A percentile compares a stretch with the other conserved stretches of the same genome.
Evolutionary conservation across 1,140 invertebrate genomes (phyloP).

Genomic region (Papilio polyxenes): DNA sequence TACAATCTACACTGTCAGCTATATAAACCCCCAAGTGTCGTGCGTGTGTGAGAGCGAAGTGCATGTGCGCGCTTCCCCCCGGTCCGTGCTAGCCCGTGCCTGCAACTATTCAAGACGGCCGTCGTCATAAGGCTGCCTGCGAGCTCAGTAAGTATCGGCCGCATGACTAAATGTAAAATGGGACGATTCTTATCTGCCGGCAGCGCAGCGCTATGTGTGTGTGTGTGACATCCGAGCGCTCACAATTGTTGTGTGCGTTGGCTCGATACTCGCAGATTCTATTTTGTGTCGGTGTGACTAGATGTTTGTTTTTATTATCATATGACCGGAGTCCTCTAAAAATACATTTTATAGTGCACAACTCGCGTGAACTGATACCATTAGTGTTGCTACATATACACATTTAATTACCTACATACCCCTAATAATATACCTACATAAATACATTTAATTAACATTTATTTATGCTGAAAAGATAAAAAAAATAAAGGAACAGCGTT

Average conservation of each 20-base stretch:
- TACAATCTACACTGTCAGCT: conserved; percentile 46
- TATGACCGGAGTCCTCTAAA: conserved; percentile 71
- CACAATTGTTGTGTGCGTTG: conserved; percentile 65
- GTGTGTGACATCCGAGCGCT: conserved; percentile 71
- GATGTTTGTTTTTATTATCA: conserved; percentile 81
- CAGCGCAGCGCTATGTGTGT: conserved; percentile 58
- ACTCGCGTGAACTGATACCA: conserved; percentile 42
- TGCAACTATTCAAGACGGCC: conserved; percentile 73
- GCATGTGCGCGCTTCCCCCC: conserved; percentile 62
- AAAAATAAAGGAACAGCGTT: neutral
- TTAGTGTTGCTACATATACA: neutral
- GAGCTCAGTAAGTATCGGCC: conserved; percentile 76
- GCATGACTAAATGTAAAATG: conserved; percentile 77
- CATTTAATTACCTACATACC: no score
- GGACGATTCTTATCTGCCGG: conserved; percentile 78
- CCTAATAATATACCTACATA: no score
- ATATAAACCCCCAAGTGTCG: conserved; percentile 44
- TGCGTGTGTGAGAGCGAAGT: conserved; percentile 59
- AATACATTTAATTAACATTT: neutral
- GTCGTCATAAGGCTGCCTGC: conserved; percentile 78
- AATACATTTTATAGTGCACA: conserved; percentile 43
- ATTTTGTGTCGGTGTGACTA: conserved; percentile 75
- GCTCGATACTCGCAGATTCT: conserved; percentile 77
- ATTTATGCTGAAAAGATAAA: neutral
- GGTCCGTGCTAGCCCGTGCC: conserved; percentile 61